These are phyloP conservation scores for Plebejus melissa DNA, from an alignment of 2,888 invertebrate genomes.

Conservation along the genomic window DNA sequence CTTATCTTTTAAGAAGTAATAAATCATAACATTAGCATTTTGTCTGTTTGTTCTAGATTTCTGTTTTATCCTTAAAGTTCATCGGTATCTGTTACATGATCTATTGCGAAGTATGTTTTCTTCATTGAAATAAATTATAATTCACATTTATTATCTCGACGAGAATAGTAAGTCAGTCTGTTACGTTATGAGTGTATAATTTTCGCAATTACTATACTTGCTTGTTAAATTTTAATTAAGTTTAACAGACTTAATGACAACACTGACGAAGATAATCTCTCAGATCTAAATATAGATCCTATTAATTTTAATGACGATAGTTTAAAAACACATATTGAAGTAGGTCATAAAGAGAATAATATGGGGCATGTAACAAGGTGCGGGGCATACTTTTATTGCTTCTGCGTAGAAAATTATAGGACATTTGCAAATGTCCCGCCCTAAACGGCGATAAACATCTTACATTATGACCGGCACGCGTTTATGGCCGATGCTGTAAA, in stretches of 20 bases:
- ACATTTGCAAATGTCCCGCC: constrained; percentile 66
- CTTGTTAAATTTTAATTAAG: neutral
- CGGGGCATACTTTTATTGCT: constrained; percentile 61
- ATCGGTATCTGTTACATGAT: constrained; percentile 18
- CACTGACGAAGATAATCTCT: neutral
- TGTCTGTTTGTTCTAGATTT: constrained; percentile 5
- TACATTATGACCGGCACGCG: constrained; percentile 56
- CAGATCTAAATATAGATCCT: constrained; percentile 1
- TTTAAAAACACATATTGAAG: constrained; percentile 17
- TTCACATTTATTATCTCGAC: constrained; percentile 12
- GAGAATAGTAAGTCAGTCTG: neutral
- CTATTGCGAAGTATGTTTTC: constrained; percentile 15
- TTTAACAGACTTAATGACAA: constrained; percentile 3
- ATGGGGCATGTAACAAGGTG: constrained; percentile 41
- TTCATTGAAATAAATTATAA: constrained; percentile 17
- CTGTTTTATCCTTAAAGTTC: constrained; percentile 16
- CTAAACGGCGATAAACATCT: constrained; percentile 69
- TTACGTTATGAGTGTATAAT: constrained; percentile 3
- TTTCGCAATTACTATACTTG: neutral
- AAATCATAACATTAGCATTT: constrained; percentile 16
- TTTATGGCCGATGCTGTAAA: constrained; percentile 37
- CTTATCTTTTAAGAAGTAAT: constrained; percentile 11
- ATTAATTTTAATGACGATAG: neutral
- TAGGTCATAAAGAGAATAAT: constrained; percentile 33
- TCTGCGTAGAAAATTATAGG: constrained; percentile 61